These are phyloP conservation scores for Caenorhabditis latens DNA, from an alignment of 1,140 invertebrate species.

Conservation along the genomic window DNA sequence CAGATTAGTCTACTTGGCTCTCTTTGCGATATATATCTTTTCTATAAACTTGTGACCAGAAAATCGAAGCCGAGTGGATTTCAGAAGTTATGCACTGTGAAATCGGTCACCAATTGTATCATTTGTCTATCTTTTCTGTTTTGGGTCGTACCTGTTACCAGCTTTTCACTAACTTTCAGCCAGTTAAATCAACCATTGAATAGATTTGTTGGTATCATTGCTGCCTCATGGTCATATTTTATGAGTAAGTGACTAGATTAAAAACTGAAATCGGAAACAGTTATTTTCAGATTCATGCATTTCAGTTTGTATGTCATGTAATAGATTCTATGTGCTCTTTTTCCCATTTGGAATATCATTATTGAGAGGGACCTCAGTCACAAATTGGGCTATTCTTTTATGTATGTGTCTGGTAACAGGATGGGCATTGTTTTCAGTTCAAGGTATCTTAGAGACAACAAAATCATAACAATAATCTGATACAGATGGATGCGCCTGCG, in stretches of 20 bases:
- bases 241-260: not conserved
- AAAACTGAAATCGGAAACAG: not conserved
- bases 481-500: not conserved
- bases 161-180: not conserved
- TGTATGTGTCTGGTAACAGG: not conserved
- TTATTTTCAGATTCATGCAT: not conserved
- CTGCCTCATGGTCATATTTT: not conserved
- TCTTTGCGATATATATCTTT: not conserved
- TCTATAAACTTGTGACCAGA: not conserved
- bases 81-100: not conserved
- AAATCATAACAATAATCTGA: not conserved
- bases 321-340: not conserved
- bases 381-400: not conserved
- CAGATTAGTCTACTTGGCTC: not conserved
- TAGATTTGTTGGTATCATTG: not conserved
- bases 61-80: not conserved
- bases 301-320: not conserved
- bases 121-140: not conserved
- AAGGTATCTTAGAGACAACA: not conserved
- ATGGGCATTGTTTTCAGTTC: not conserved
- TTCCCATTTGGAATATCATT: not conserved
- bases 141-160: slow-evolving; percentile 3
- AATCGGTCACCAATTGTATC: not conserved
- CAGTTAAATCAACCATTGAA: not conserved
- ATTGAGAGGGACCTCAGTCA: not conserved